Evolutionary conservation across 2,113 vertebrate species (phyloP).

Genomic region (Lynx canadensis): DNA sequence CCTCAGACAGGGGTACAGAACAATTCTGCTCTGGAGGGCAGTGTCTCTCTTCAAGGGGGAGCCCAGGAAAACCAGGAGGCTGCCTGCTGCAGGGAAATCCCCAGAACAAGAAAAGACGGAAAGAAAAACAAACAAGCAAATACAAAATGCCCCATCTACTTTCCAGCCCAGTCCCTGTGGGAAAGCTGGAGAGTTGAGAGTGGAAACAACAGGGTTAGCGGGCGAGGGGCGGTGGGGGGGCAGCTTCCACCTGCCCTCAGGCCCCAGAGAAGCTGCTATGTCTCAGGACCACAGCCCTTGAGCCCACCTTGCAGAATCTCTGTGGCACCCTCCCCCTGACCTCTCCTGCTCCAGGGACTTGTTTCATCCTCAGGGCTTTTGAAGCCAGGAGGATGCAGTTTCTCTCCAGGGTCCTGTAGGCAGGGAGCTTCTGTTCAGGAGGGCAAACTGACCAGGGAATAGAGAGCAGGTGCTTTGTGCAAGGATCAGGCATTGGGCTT

Average conservation of each 20-base stretch:
- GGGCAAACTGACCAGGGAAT: neutral
- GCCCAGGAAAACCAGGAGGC: neutral
- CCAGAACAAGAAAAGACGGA: neutral
- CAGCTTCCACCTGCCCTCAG: neutral
- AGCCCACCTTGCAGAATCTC: neutral
- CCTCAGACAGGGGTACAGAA: neutral
- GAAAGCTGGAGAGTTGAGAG: neutral
- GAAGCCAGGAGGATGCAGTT: neutral
- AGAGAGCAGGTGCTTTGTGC: neutral
- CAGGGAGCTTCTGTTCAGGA: neutral
- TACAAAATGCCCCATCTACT: neutral
- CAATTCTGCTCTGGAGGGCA: neutral
- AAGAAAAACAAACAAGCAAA: slow-evolving; percentile 33
- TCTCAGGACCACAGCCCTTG: neutral
- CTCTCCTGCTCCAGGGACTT: neutral
- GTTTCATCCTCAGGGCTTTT: neutral
- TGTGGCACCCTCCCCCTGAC: no score
- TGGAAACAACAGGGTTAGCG: neutral
- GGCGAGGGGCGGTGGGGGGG: neutral
- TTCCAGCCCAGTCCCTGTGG: neutral
- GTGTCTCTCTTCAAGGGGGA: neutral
- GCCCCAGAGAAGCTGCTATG: neutral
- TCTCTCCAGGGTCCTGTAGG: neutral
- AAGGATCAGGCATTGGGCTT: neutral
- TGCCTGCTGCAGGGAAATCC: neutral